Conservation (phyloP, 2,888 invertebrate genomes). For the Lissocephala sabroskyi region DNA sequence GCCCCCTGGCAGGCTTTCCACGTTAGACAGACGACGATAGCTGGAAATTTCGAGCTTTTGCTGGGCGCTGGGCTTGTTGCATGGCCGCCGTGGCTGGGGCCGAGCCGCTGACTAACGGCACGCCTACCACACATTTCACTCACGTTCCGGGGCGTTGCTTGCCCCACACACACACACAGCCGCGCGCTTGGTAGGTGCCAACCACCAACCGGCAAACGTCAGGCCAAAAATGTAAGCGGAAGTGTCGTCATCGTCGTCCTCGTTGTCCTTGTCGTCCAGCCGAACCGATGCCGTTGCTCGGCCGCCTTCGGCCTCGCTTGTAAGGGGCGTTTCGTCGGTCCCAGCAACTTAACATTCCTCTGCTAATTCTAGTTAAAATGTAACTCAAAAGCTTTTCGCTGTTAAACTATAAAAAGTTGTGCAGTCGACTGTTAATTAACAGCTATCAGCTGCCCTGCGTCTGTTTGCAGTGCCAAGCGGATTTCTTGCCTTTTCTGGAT, state of each 20-base stretch:
- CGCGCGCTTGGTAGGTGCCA: constrained; percentile 41
- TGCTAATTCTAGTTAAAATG: too few species aligned
- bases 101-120: constrained; percentile 29
- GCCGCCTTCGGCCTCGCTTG: constrained; percentile 26
- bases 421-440: too few species aligned
- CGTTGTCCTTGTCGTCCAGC: not conserved
- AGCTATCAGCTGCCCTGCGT: too few species aligned
- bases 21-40: too few species aligned
- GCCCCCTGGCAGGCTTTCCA: too few species aligned
- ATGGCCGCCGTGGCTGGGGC: constrained; percentile 29
- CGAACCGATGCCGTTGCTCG: not conserved
- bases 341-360: too few species aligned
- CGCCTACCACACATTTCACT: constrained; percentile 67
- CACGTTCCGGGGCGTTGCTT: constrained; percentile 70
- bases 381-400: too few species aligned
- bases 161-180: constrained; percentile 11
- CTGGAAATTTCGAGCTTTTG: not conserved
- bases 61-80: too few species aligned
- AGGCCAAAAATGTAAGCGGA: constrained; percentile 15
- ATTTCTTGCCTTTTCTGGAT: too few species aligned
- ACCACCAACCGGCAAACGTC: constrained; percentile 31
- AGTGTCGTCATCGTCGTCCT: constrained; percentile 7
- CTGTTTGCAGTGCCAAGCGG: too few species aligned
- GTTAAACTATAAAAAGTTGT: too few species aligned
- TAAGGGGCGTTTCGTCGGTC: constrained; percentile 31